A percentile compares a stretch with the other conserved stretches of the same genome.
phyloP scores from a whole-genome alignment of 2,888 invertebrate species.

The Monoplex corrugatus region DNA sequence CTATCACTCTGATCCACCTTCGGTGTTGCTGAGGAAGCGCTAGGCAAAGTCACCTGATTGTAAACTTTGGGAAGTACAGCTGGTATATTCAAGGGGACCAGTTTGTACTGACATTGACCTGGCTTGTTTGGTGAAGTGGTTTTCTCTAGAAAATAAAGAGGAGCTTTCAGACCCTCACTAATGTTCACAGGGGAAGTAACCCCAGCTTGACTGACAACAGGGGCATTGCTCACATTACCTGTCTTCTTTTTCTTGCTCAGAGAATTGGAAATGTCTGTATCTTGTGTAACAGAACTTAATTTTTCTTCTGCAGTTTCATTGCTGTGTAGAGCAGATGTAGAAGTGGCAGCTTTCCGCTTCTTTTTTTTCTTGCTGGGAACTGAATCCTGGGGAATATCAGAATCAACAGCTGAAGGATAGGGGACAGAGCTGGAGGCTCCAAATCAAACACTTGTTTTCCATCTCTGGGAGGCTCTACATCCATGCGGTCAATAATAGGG shows the following conservation, averaged over 20 bases:
- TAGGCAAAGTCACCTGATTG: background rate
- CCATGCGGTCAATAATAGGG: slow-evolving; percentile 42
- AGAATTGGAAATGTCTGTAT: too few relatives aligned
- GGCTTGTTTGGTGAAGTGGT: background rate
- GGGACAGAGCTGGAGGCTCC: slow-evolving; percentile 45
- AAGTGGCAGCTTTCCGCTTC: background rate
- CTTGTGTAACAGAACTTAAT: too few relatives aligned
- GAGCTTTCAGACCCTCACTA: background rate
- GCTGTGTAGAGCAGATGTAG: background rate
- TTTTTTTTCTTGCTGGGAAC: background rate
- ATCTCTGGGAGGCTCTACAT: background rate
- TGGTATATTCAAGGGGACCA: slow-evolving; percentile 17
- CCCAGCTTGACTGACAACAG: background rate
- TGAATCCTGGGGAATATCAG: background rate
- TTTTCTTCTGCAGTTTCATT: too few relatives aligned
- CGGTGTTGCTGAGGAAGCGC: too few relatives aligned
- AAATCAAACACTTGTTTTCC: slow-evolving; percentile 30
- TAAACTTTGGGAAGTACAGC: background rate
- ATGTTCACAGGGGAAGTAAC: background rate
- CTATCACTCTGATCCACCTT: too few relatives aligned
- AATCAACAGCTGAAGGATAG: too few relatives aligned
- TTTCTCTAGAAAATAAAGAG: slow-evolving; percentile 1
- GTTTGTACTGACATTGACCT: slow-evolving; percentile 23
- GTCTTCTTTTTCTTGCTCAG: slow-evolving; percentile 29
- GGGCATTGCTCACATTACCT: background rate